phyloP scores from a whole-genome alignment of 2,888 invertebrate genomes.

The Ophioninae sp. region DNA sequence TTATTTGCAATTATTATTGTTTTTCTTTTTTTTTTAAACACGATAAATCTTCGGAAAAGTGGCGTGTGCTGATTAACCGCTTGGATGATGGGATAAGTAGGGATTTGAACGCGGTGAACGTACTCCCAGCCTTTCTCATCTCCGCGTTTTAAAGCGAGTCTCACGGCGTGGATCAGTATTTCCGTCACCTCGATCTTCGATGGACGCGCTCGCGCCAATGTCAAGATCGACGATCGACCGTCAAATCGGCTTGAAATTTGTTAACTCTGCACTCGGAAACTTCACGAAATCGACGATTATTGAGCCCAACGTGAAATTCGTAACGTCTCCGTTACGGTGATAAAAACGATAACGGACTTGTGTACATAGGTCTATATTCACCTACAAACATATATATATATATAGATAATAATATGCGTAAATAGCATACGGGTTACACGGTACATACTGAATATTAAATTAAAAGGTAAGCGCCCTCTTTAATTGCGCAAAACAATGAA shows the following conservation, averaged over 20 bases:
- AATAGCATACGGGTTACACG: not conserved
- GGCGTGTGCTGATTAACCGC: constrained; percentile 48
- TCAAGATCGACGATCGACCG: constrained; percentile 54
- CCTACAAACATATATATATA: not conserved
- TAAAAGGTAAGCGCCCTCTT: constrained; percentile 12
- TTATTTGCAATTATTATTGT: not conserved
- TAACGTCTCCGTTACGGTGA: constrained; percentile 6
- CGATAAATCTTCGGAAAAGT: constrained; percentile 26
- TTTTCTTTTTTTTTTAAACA: not conserved
- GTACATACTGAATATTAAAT: not conserved
- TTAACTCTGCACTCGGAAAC: not conserved
- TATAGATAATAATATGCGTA: not conserved
- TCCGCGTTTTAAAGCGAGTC: constrained; percentile 62
- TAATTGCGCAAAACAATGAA: not conserved
- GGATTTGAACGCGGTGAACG: constrained; percentile 74
- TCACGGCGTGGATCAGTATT: constrained; percentile 71
- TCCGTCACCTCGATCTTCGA: constrained; percentile 75
- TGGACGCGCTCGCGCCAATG: constrained; percentile 72
- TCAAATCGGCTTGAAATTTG: constrained; percentile 22
- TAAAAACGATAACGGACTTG: constrained; percentile 1
- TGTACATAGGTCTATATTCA: constrained; percentile 15
- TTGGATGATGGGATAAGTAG: constrained; percentile 69
- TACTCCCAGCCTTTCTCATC: constrained; percentile 73
- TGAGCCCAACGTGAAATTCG: constrained; percentile 22
- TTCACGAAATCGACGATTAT: constrained; percentile 1